These are phyloP conservation scores for Hormiphora californensis DNA, from an alignment of 37 sponge, comb jelly and placozoan species.

Conservation along the genomic window DNA sequence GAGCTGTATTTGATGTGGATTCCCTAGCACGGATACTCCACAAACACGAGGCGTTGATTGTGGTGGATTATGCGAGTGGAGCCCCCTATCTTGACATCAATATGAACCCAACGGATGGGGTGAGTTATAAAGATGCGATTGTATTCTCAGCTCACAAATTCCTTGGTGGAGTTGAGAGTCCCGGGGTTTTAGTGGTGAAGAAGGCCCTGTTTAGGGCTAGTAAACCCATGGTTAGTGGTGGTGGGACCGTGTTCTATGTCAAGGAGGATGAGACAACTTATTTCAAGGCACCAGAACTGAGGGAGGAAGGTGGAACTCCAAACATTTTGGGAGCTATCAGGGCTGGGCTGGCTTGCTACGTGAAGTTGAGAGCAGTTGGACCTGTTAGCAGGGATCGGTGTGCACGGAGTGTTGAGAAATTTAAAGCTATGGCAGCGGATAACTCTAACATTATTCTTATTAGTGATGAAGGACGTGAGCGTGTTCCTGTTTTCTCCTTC, in stretches of 20 bases:
- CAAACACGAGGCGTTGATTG: not conserved
- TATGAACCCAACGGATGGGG: conserved; percentile 63
- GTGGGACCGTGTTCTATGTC: conserved; percentile 90
- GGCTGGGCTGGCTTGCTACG: conserved; percentile 67
- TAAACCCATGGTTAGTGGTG: conserved; percentile 67
- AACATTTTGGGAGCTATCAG: conserved; percentile 74
- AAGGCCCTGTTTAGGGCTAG: conserved; percentile 66
- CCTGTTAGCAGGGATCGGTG: not conserved
- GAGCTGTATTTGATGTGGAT: conserved; percentile 47
- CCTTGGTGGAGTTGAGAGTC: conserved; percentile 80
- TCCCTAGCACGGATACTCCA: conserved; percentile 18
- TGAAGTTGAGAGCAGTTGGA: conserved; percentile 69
- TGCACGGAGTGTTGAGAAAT: not conserved
- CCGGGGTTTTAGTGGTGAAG: conserved; percentile 84
- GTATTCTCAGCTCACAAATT: conserved; percentile 89
- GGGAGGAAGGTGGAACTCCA: conserved; percentile 92
- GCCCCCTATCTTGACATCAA: conserved; percentile 72
- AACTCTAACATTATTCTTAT: conserved; percentile 55
- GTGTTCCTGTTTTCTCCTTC: conserved; percentile 85
- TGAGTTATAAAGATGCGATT: conserved; percentile 76
- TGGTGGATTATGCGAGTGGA: conserved; percentile 39
- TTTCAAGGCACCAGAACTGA: conserved; percentile 52
- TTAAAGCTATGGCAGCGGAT: not conserved
- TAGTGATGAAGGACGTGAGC: not conserved
- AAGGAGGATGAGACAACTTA: conserved; percentile 63